Evolutionary conservation across 2,888 invertebrate species (phyloP).

Genomic region (Eupithecia subumbrata): DNA sequence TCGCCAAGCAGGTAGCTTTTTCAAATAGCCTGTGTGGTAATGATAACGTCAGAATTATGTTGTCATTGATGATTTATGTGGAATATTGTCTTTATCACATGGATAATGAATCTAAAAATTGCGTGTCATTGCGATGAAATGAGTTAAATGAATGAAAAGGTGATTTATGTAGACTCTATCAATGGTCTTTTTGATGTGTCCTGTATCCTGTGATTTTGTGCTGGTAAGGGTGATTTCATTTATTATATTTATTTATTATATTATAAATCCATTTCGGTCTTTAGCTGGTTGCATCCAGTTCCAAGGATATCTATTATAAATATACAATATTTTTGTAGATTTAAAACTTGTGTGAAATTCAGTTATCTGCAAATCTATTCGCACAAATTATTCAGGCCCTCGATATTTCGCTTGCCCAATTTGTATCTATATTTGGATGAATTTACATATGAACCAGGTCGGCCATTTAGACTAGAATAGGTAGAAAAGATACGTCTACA

Average conservation of each 20-base stretch:
- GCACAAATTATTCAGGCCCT: not conserved
- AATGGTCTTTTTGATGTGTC: not conserved
- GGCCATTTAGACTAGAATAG: not conserved
- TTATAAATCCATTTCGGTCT: not conserved
- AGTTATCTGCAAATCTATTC: not conserved
- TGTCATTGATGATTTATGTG: constrained; percentile 78
- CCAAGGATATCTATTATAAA: too few relatives aligned
- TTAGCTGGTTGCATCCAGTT: not conserved
- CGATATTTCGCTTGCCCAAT: not conserved
- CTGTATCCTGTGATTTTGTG: not conserved
- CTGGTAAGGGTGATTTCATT: not conserved
- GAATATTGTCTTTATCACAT: constrained; percentile 68
- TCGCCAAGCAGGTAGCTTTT: not conserved
- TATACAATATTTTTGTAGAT: too few relatives aligned
- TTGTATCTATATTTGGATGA: not conserved
- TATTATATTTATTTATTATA: too few relatives aligned
- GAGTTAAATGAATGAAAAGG: constrained; percentile 49
- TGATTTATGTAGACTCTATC: constrained; percentile 44
- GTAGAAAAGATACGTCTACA: not conserved
- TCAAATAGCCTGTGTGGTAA: constrained; percentile 55
- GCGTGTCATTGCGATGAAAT: constrained; percentile 53
- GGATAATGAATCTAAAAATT: constrained; percentile 51
- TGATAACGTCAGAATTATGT: constrained; percentile 74
- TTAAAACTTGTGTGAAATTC: not conserved
- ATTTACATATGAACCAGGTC: not conserved